phyloP scores from a whole-genome alignment of 1,140 invertebrate genomes.

The Anoplolepis gracilipes region DNA sequence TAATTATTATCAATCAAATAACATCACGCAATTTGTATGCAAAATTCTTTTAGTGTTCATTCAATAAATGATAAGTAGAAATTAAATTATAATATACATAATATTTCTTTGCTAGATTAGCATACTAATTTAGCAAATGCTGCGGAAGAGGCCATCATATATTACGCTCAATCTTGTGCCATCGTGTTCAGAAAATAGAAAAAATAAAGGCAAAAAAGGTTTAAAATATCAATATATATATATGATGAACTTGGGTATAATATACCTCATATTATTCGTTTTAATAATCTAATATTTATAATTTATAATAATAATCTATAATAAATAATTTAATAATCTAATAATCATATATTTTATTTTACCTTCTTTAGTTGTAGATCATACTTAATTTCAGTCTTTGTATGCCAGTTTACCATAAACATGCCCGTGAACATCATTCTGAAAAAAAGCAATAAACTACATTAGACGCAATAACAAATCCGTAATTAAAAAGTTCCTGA shows the following conservation, averaged over 20 bases:
- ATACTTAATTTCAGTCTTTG: not conserved
- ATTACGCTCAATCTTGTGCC: not conserved
- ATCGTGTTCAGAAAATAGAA: not conserved
- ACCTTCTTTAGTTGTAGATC: not conserved
- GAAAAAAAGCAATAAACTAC: conserved; percentile 4
- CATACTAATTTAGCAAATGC: too few relatives aligned
- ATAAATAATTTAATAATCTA: too few relatives aligned
- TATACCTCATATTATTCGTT: not conserved
- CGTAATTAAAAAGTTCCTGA: conserved; percentile 64
- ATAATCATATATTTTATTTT: conserved; percentile 9
- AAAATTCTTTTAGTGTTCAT: too few relatives aligned
- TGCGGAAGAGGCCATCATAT: too few relatives aligned
- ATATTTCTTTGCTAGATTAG: too few relatives aligned
- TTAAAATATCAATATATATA: not conserved
- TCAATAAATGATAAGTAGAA: too few relatives aligned
- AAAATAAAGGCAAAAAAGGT: not conserved
- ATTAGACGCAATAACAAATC: conserved; percentile 49
- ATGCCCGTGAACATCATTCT: conserved; percentile 54
- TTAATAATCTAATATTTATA: not conserved
- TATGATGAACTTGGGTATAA: not conserved
- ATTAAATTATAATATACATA: too few relatives aligned
- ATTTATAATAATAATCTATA: too few relatives aligned
- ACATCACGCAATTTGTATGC: too few relatives aligned
- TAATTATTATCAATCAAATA: too few relatives aligned
- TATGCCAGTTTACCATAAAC: conserved; percentile 56